Evolutionary conservation across 2,113 vertebrate species (phyloP).

Genomic region (Ginglymostoma cirratum): DNA sequence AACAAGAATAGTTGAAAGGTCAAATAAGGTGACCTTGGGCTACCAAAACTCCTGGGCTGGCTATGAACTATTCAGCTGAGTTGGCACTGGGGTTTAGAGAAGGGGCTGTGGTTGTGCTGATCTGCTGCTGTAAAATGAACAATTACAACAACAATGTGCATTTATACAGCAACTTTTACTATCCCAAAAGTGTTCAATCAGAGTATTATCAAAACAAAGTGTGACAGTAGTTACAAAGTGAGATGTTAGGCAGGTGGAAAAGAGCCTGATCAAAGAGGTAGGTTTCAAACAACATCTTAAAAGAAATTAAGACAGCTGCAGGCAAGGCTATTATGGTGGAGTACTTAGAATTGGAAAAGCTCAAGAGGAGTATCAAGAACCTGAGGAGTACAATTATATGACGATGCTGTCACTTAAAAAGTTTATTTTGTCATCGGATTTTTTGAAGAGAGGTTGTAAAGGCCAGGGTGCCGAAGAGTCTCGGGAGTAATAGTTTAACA

Average conservation of each 20-base stretch:
- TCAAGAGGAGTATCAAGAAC: not conserved
- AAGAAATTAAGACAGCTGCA: too few relatives aligned
- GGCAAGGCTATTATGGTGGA: not conserved
- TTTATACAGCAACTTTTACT: not conserved
- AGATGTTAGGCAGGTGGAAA: not conserved
- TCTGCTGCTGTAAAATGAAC: not conserved
- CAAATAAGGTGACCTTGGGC: not conserved
- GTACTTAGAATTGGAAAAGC: not conserved
- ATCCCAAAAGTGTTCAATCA: not conserved
- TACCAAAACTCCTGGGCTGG: not conserved
- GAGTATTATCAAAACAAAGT: not conserved
- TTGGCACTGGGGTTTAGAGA: not conserved
- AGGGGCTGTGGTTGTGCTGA: not conserved
- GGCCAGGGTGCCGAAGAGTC: too few relatives aligned
- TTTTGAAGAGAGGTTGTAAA: not conserved
- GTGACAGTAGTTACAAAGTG: not conserved
- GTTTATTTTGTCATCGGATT: too few relatives aligned
- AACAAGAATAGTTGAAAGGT: not conserved
- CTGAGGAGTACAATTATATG: not conserved
- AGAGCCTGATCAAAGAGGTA: not conserved
- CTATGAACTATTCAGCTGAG: not conserved
- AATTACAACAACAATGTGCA: not conserved
- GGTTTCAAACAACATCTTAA: not conserved
- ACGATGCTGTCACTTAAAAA: too few relatives aligned
- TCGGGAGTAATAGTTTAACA: too few relatives aligned